phyloP scores from a whole-genome alignment of 2,113 vertebrate genomes.

The Coturnix japonica region DNA sequence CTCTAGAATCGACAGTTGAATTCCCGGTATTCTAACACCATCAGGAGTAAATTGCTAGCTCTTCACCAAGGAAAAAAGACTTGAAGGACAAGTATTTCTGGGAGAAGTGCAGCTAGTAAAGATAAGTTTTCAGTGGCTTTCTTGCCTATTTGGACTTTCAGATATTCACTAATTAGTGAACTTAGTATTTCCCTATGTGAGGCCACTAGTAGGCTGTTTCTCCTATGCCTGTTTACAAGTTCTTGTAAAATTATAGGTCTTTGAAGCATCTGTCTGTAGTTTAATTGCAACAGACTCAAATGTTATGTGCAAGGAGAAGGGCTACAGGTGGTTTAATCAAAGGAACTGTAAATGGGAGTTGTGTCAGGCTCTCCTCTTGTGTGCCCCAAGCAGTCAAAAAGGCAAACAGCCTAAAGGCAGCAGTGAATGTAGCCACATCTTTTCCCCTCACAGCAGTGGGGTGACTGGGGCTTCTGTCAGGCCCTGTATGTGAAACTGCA shows the following conservation, averaged over 20 bases:
- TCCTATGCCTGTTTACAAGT: background rate
- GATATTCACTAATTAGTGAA: background rate
- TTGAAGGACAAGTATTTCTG: background rate
- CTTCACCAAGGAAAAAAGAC: background rate
- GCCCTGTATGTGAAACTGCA: background rate
- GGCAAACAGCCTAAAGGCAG: background rate
- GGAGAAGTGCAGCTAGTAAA: background rate
- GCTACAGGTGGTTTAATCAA: rapidly evolving
- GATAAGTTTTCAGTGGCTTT: background rate
- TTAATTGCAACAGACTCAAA: background rate
- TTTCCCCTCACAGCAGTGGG: background rate
- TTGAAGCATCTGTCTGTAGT: background rate
- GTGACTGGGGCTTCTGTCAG: background rate
- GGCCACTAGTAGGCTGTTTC: background rate
- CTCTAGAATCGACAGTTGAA: background rate
- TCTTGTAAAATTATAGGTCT: background rate
- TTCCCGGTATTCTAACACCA: background rate
- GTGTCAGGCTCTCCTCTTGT: background rate
- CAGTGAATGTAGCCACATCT: background rate
- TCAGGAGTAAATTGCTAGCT: constrained; percentile 12
- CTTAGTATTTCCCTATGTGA: background rate
- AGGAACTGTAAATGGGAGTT: background rate
- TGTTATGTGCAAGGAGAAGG: background rate
- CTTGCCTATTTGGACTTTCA: background rate
- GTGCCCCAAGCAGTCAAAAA: background rate